A percentile compares a stretch with the other conserved stretches of the same genome.
phyloP scores from a whole-genome alignment of 2,888 invertebrate species.

The Drosophila maculinotata region DNA sequence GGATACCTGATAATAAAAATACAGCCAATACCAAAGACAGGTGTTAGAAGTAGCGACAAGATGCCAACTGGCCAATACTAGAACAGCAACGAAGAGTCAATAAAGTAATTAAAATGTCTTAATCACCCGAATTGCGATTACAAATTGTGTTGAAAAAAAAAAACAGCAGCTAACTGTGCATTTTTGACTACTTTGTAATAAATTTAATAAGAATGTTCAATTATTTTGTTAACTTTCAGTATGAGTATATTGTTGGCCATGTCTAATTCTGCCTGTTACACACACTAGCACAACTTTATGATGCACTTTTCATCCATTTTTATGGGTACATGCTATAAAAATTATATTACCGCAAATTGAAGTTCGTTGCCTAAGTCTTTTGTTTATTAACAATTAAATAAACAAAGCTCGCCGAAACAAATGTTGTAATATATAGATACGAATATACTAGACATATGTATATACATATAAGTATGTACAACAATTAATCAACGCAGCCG shows the following conservation, averaged over 20 bases:
- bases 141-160: not conserved
- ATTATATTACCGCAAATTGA: not conserved
- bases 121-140: constrained; percentile 18
- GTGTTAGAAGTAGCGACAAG: constrained; percentile 55
- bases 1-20: constrained; percentile 56
- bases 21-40: constrained; percentile 47
- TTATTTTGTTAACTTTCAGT: too few species aligned
- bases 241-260: too few species aligned
- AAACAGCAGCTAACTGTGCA: not conserved
- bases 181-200: not conserved
- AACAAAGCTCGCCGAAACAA: constrained; percentile 1
- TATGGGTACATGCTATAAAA: not conserved
- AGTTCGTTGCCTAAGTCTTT: constrained; percentile 52
- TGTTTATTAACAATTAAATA: constrained; percentile 7
- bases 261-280: too few species aligned
- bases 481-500: constrained; percentile 20
- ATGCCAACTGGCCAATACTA: constrained; percentile 31
- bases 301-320: not conserved
- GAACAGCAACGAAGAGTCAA: constrained; percentile 24
- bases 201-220: not conserved
- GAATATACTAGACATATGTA: not conserved
- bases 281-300: too few species aligned
- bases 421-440: not conserved
- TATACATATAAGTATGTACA: constrained; percentile 3
- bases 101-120: constrained; percentile 43